Evolutionary conservation across 1,140 invertebrate species (phyloP).

Genomic region (Procambarus clarkii): DNA sequence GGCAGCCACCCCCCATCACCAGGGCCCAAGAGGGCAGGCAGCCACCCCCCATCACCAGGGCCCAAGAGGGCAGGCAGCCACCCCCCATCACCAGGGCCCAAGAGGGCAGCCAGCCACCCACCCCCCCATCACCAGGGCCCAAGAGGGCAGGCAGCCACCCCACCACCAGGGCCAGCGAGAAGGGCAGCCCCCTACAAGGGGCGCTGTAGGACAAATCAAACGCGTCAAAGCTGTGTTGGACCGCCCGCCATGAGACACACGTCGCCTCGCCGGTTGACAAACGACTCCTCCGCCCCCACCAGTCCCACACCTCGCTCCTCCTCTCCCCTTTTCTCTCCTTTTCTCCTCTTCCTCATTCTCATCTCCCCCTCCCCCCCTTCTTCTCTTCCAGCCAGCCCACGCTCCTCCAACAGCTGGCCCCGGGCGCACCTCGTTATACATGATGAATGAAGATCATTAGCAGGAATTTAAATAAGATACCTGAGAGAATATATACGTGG

Average conservation of each 20-base stretch:
- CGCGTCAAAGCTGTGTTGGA: constrained; percentile 36
- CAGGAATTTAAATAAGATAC: not conserved
- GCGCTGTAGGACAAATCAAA: constrained; percentile 38
- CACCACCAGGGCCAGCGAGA: not conserved
- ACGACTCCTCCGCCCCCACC: constrained; percentile 1
- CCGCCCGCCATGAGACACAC: constrained; percentile 35
- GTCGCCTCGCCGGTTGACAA: constrained; percentile 30
- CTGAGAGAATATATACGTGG: not conserved
- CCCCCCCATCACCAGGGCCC: not conserved
- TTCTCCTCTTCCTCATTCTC: not conserved
- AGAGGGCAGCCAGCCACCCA: not conserved
- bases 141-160: not conserved
- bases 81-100: not conserved
- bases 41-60: too few relatives aligned
- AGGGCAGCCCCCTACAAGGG: constrained; percentile 3
- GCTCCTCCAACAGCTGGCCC: too few relatives aligned
- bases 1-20: too few relatives aligned
- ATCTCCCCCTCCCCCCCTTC: too few relatives aligned
- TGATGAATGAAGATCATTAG: not conserved
- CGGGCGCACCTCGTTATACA: not conserved
- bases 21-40: too few relatives aligned
- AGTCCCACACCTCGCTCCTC: not conserved
- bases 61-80: too few relatives aligned
- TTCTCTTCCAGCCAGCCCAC: too few relatives aligned
- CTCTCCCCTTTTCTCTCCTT: not conserved